Percentiles rank a stretch among this genome's conserved stretches.
Conservation (phyloP, 2,797 vertebrate genomes). For the Scolopax bukidnonensis region DNA sequence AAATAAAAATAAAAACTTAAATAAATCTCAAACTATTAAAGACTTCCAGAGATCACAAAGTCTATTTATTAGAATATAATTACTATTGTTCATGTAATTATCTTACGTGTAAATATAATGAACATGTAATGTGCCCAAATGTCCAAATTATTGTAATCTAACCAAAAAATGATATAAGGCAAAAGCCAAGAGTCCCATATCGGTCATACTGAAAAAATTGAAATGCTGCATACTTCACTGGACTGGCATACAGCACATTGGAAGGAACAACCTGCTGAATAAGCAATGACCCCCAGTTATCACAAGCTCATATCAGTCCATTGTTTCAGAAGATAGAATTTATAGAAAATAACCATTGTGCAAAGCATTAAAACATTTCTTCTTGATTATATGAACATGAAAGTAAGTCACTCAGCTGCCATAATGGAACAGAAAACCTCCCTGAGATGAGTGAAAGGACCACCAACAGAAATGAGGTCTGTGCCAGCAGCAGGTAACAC, state of each 20-base stretch:
- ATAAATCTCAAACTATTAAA: background rate
- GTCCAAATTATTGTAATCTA: background rate
- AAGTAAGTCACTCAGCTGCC: background rate
- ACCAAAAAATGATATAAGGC: background rate
- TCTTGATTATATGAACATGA: background rate
- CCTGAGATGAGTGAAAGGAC: background rate
- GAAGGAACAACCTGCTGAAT: background rate
- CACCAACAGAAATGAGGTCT: background rate
- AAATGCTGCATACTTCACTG: background rate
- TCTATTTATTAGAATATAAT: background rate
- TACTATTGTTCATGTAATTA: background rate
- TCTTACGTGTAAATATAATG: no score
- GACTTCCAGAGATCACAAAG: background rate
- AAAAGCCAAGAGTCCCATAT: background rate
- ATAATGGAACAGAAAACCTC: background rate
- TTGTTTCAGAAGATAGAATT: background rate
- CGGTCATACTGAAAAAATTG: background rate
- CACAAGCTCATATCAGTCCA: background rate
- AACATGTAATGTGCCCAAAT: background rate
- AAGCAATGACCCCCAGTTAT: background rate
- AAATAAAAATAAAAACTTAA: background rate
- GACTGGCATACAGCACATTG: background rate
- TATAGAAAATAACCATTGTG: background rate
- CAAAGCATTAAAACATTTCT: background rate
- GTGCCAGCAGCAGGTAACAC: background rate